These are phyloP conservation scores for Drosophila putrida DNA, from an alignment of 2,888 invertebrate species.

Conservation along the genomic window DNA sequence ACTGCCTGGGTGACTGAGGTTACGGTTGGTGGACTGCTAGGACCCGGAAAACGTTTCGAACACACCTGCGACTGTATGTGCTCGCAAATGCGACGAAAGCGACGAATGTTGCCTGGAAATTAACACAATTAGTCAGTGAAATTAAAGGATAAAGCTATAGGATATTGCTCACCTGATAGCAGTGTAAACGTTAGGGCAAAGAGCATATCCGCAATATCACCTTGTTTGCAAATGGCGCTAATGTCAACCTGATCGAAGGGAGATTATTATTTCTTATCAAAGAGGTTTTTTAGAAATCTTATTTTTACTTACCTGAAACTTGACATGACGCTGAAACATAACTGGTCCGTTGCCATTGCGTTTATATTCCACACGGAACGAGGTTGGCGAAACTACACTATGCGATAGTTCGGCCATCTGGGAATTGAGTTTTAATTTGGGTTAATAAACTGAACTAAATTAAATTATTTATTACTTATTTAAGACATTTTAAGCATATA, in stretches of 20 bases:
- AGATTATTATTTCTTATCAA: not conserved
- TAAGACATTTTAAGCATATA: no score
- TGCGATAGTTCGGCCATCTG: conserved; percentile 98
- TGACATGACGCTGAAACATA: conserved; percentile 98
- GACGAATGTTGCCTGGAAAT: conserved; percentile 93
- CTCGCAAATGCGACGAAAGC: conserved; percentile 98
- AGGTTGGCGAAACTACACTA: conserved; percentile 99
- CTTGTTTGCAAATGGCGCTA: conserved; percentile 92
- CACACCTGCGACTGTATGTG: conserved; percentile 96
- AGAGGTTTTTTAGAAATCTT: no score
- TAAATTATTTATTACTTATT: no score
- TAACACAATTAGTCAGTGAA: not conserved
- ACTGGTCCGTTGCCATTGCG: conserved; percentile 96
- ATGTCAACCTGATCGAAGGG: conserved; percentile 89
- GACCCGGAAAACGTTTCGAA: conserved; percentile 86
- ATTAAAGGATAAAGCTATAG: not conserved
- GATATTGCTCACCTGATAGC: conserved; percentile 90
- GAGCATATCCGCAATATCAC: conserved; percentile 89
- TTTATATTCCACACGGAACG: conserved; percentile 99
- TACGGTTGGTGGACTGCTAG: conserved; percentile 85
- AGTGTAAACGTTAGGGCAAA: conserved; percentile 98
- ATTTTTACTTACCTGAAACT: conserved; percentile 90
- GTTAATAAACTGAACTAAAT: not conserved
- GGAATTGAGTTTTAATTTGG: not conserved
- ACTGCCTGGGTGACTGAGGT: conserved; percentile 85